Percentiles rank a stretch among this genome's conserved stretches.
These are phyloP conservation scores for human (Homo sapiens) DNA, from an alignment of 2,113 vertebrate species.

Conservation along the genomic window GRCh38 chr6:45733001-45733500, in stretches of 20 bases:
- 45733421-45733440: neutral
- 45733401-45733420: neutral
- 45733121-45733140: neutral
- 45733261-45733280: neutral
- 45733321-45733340: neutral
- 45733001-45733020: constrained; percentile 27
- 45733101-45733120: neutral
- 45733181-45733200: neutral
- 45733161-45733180: constrained; percentile 8
- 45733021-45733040: neutral
- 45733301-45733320: neutral
- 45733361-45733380: neutral
- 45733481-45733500: neutral
- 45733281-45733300: neutral
- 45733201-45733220: neutral
- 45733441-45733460: neutral
- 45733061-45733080: constrained; percentile 25
- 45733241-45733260: neutral
- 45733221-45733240: neutral
- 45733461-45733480: neutral
- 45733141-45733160: neutral
- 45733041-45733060: neutral
- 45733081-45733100: neutral
- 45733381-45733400: neutral
- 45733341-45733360: neutral